phyloP scores from a whole-genome alignment of 1,140 invertebrate species.

The Gonatopus flavifemur region DNA sequence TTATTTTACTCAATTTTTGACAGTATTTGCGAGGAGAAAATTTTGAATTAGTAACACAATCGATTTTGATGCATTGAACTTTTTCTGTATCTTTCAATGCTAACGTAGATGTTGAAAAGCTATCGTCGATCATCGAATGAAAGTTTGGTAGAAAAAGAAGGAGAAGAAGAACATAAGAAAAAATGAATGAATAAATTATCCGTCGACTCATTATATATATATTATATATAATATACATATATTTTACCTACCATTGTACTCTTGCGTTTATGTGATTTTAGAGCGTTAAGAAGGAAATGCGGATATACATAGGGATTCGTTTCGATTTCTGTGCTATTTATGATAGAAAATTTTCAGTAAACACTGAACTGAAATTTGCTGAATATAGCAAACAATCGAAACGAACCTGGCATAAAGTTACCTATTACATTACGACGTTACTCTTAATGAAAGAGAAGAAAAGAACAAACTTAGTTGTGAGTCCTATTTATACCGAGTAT shows the following conservation, averaged over 20 bases:
- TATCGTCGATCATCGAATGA: not conserved
- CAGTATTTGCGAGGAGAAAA: too few relatives aligned
- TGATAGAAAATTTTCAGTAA: too few relatives aligned
- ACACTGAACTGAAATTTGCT: too few relatives aligned
- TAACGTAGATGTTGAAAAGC: too few relatives aligned
- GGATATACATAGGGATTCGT: too few relatives aligned
- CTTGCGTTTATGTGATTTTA: slow-evolving; percentile 56
- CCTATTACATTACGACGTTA: slow-evolving; percentile 55
- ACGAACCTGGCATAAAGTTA: slow-evolving; percentile 51
- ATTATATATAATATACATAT: not conserved
- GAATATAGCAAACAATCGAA: slow-evolving; percentile 13
- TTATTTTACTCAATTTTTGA: too few relatives aligned
- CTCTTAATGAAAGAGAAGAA: too few relatives aligned
- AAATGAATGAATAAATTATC: not conserved
- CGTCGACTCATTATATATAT: not conserved
- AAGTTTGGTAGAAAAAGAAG: not conserved
- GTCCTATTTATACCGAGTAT: slow-evolving; percentile 53
- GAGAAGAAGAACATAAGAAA: not conserved
- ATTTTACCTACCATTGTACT: slow-evolving; percentile 31
- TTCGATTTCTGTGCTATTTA: too few relatives aligned
- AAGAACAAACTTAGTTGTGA: slow-evolving; percentile 52
- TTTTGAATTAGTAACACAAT: slow-evolving; percentile 22
- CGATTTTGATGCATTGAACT: slow-evolving; percentile 10
- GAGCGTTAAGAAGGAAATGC: slow-evolving; percentile 41
- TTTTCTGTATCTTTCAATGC: slow-evolving; percentile 9